Conservation (phyloP, 2,888 invertebrate species). For the Synanthedon myopaeformis region DNA sequence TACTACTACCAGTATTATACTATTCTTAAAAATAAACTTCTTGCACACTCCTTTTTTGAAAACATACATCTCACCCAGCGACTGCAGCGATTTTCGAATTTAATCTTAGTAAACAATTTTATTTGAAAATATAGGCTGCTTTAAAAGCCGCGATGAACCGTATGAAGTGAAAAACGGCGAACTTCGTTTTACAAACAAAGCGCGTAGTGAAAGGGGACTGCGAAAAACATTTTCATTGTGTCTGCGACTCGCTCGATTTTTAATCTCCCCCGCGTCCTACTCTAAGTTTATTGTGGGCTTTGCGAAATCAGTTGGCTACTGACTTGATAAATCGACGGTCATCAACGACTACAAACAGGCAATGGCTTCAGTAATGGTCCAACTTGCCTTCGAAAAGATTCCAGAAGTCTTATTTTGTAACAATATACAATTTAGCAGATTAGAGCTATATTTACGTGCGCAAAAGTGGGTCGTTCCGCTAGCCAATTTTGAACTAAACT, state of each 20-base stretch:
- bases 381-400: neutral
- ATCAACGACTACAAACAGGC: slow-evolving; percentile 10
- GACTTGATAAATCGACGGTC: slow-evolving; percentile 32
- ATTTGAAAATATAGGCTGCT: no score
- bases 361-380: slow-evolving; percentile 2
- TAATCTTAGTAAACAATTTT: no score
- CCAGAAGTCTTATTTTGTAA: neutral
- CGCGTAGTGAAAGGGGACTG: slow-evolving; percentile 55
- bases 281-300: slow-evolving; percentile 60
- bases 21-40: no score
- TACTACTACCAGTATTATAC: no score
- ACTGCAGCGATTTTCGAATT: no score
- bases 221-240: slow-evolving; percentile 68
- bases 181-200: slow-evolving; percentile 68
- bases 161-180: slow-evolving; percentile 52
- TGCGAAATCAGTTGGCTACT: slow-evolving; percentile 37
- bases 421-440: neutral
- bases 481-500: neutral
- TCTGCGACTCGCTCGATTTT: slow-evolving; percentile 64
- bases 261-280: slow-evolving; percentile 53
- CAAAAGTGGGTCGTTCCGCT: neutral
- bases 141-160: slow-evolving; percentile 47
- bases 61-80: no score
- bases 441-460: neutral
- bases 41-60: no score